These are phyloP conservation scores for Leptogaster cylindrica DNA, from an alignment of 2,888 invertebrate genomes.

Conservation along the genomic window DNA sequence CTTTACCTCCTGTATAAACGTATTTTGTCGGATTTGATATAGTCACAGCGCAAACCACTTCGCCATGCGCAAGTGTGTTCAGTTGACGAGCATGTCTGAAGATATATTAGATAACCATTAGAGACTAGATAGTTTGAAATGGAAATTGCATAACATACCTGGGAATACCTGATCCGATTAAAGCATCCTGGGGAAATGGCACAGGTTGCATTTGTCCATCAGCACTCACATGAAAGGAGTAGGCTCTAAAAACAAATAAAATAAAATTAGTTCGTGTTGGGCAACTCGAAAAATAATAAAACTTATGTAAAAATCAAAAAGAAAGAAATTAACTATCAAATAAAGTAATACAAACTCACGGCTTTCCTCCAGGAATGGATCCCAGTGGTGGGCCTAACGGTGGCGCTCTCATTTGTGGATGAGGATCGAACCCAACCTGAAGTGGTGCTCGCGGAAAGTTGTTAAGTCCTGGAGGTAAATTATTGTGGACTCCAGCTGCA, in stretches of 20 bases:
- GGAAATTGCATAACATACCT: constrained; percentile 28
- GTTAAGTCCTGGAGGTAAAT: constrained; percentile 69
- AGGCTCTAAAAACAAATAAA: constrained; percentile 72
- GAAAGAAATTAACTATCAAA: neutral
- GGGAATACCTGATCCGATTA: constrained; percentile 92
- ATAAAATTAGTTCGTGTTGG: neutral
- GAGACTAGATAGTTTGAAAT: neutral
- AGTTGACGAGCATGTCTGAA: constrained; percentile 85
- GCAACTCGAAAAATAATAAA: neutral
- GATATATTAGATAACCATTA: constrained; percentile 2
- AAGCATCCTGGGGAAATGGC: constrained; percentile 92
- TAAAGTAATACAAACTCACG: constrained; percentile 69
- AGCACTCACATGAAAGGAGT: constrained; percentile 91
- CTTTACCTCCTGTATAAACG: constrained; percentile 95
- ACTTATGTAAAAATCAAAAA: neutral
- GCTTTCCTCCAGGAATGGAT: constrained; percentile 81
- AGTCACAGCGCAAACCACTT: constrained; percentile 96
- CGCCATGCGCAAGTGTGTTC: constrained; percentile 91
- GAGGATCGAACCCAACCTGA: constrained; percentile 72
- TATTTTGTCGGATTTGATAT: constrained; percentile 92
- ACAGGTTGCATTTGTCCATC: constrained; percentile 91
- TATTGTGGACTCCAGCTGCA: constrained; percentile 67
- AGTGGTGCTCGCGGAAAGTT: constrained; percentile 71
- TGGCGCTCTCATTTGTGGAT: constrained; percentile 69
- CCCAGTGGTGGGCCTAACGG: constrained; percentile 61